Conservation (phyloP, 2,797 vertebrate species). For the Leptodactylus fallax region DNA sequence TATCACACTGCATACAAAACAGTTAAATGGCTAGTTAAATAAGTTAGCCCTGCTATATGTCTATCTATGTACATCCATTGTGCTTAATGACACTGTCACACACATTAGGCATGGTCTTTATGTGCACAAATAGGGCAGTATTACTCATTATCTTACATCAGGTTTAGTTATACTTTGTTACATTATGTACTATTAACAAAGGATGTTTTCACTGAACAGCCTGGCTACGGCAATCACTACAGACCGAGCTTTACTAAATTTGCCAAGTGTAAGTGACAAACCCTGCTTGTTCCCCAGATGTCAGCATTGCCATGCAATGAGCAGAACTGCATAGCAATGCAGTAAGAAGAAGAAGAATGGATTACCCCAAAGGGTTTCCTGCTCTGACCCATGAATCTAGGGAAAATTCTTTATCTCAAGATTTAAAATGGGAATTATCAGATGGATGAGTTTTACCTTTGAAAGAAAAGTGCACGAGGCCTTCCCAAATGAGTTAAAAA, state of each 20-base stretch:
- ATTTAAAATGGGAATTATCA: conserved; percentile 58
- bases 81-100: not conserved
- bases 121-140: not conserved
- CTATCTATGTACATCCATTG: not conserved
- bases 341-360: conserved; percentile 35
- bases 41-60: not conserved
- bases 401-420: conserved; percentile 51
- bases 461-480: conserved; percentile 43
- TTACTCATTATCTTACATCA: not conserved
- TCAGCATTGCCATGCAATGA: conserved; percentile 50
- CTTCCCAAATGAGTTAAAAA: conserved; percentile 56
- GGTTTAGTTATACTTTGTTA: not conserved
- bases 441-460: conserved; percentile 62
- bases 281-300: conserved; percentile 45
- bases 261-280: conserved; percentile 21
- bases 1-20: too few relatives aligned
- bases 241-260: not conserved
- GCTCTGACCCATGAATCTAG: conserved; percentile 46
- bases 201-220: not conserved
- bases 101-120: not conserved
- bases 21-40: too few relatives aligned
- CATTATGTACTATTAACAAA: not conserved
- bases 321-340: conserved; percentile 10
- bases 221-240: not conserved
- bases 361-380: conserved; percentile 39